phyloP scores from a whole-genome alignment of 2,888 invertebrate species.

The Serripes groenlandicus region DNA sequence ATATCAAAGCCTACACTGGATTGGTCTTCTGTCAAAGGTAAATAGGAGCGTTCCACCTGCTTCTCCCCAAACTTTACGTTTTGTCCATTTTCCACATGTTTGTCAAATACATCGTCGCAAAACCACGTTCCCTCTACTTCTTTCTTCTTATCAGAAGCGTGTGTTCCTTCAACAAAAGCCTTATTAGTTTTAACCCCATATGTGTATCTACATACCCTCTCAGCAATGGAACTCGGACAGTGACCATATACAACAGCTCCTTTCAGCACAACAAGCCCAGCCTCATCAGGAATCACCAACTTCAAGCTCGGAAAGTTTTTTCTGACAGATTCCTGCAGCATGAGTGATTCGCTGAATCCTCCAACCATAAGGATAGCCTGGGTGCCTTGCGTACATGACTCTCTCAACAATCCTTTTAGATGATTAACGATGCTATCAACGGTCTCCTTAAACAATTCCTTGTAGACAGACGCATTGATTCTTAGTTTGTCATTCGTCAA shows the following conservation, averaged over 20 bases:
- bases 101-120: constrained; percentile 3
- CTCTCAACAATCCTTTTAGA: background rate
- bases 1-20: too few relatives aligned
- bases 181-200: background rate
- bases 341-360: background rate
- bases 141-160: background rate
- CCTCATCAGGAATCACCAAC: background rate
- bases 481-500: background rate
- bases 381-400: background rate
- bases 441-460: background rate
- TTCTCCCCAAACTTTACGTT: background rate
- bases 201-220: constrained; percentile 15
- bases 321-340: background rate
- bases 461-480: background rate
- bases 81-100: constrained; percentile 1
- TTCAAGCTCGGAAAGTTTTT: background rate
- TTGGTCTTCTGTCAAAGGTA: background rate
- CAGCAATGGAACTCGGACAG: background rate
- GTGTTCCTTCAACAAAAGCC: background rate
- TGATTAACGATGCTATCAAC: background rate
- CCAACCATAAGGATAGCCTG: constrained; percentile 7
- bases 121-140: background rate
- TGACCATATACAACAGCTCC: constrained; percentile 8
- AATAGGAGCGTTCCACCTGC: background rate
- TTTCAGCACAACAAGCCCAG: constrained; percentile 9